phyloP scores from a whole-genome alignment of 2,113 vertebrate species.

The Prunella fulvescens region DNA sequence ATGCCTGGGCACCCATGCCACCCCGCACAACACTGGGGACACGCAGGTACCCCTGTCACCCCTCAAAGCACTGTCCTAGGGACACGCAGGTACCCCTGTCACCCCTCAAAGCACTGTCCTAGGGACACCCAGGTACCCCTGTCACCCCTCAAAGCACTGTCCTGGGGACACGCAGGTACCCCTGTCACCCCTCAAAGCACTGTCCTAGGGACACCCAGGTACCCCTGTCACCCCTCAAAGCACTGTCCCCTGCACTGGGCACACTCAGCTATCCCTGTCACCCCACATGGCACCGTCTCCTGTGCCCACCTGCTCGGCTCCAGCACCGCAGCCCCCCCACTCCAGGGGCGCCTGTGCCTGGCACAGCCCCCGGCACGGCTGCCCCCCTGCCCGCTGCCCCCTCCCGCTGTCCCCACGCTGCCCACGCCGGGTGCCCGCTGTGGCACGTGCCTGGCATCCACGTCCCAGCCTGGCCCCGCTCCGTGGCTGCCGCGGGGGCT shows the following conservation, averaged over 20 bases:
- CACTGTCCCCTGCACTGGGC: background rate
- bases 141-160: background rate
- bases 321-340: background rate
- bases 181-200: background rate
- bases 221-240: background rate
- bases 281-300: background rate
- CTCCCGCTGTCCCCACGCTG: background rate
- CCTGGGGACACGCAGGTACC: background rate
- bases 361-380: background rate
- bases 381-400: background rate
- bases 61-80: background rate
- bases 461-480: background rate
- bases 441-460: slow-evolving; percentile 29
- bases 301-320: background rate
- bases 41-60: background rate
- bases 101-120: too few relatives aligned
- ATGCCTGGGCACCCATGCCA: background rate
- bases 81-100: too few relatives aligned
- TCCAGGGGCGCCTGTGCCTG: accelerated
- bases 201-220: background rate
- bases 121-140: background rate
- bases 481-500: background rate
- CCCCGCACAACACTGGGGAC: background rate
- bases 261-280: background rate
- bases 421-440: background rate